phyloP scores from a whole-genome alignment of 2,888 invertebrate genomes.

The Leucophora obtusa region DNA sequence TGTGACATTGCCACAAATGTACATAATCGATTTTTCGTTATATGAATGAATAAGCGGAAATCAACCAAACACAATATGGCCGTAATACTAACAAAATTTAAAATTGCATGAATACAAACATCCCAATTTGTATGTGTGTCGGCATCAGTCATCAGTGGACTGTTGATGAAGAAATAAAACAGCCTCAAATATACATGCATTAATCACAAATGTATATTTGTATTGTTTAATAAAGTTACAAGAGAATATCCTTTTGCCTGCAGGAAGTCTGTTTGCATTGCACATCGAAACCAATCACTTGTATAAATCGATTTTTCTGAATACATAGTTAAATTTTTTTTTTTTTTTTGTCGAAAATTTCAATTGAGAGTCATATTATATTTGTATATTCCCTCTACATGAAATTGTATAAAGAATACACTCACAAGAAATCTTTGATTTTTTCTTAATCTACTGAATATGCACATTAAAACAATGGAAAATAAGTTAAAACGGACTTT shows the following conservation, averaged over 20 bases:
- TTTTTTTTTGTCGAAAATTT: neutral
- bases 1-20: constrained; percentile 51
- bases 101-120: constrained; percentile 11
- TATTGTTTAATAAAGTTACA: constrained; percentile 31
- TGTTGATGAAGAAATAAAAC: constrained; percentile 18
- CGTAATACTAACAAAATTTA: constrained; percentile 20
- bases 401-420: neutral
- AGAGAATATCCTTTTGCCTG: constrained; percentile 3
- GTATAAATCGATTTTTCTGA: constrained; percentile 9
- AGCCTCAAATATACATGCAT: neutral
- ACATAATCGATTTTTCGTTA: constrained; percentile 58
- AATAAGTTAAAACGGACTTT: too few species aligned
- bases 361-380: neutral
- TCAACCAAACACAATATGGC: constrained; percentile 55
- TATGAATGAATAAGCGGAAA: constrained; percentile 60
- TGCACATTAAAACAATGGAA: too few species aligned
- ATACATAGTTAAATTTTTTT: neutral
- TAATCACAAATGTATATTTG: neutral
- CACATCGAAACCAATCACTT: constrained; percentile 6
- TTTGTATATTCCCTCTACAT: neutral
- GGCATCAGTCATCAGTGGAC: constrained; percentile 25
- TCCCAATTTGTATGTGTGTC: neutral
- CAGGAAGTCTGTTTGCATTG: neutral
- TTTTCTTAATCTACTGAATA: too few species aligned
- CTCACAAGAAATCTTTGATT: too few species aligned